These are phyloP conservation scores for Hypsibius dujardini DNA, from an alignment of 1,140 invertebrate genomes.

Conservation along the genomic window DNA sequence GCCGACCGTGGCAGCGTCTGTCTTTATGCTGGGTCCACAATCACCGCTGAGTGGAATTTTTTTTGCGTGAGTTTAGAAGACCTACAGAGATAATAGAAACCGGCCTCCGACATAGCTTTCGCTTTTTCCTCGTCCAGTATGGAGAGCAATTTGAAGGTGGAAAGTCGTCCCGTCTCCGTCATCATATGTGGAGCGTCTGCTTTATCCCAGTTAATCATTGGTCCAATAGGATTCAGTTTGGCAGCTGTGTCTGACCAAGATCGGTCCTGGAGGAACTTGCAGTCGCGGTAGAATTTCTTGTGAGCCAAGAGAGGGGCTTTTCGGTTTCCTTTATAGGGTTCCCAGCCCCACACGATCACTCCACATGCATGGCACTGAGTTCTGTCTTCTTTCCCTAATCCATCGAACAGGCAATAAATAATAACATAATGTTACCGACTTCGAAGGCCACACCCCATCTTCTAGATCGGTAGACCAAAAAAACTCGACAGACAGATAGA, in stretches of 20 bases:
- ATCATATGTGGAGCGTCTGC: neutral
- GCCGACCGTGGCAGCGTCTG: too few relatives aligned
- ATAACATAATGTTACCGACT: too few relatives aligned
- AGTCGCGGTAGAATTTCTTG: neutral
- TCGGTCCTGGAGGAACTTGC: neutral
- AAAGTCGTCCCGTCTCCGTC: neutral
- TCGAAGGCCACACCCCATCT: too few relatives aligned
- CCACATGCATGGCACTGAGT: constrained; percentile 3
- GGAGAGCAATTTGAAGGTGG: neutral
- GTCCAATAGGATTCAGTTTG: neutral
- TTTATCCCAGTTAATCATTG: constrained; percentile 1
- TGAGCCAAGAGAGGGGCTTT: constrained; percentile 3
- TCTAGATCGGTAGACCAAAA: too few relatives aligned
- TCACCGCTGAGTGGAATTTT: too few relatives aligned
- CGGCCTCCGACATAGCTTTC: neutral
- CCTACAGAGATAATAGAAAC: neutral
- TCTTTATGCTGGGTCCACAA: too few relatives aligned
- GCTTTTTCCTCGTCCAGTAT: neutral
- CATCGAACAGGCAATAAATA: too few relatives aligned
- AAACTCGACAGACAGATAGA: too few relatives aligned
- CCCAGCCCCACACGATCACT: neutral
- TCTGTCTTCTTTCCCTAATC: too few relatives aligned
- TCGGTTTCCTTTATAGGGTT: neutral
- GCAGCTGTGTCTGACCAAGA: neutral
- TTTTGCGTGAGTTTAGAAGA: too few relatives aligned